Conservation (phyloP, 2,888 invertebrate genomes). For the Lomographa bimaculata region DNA sequence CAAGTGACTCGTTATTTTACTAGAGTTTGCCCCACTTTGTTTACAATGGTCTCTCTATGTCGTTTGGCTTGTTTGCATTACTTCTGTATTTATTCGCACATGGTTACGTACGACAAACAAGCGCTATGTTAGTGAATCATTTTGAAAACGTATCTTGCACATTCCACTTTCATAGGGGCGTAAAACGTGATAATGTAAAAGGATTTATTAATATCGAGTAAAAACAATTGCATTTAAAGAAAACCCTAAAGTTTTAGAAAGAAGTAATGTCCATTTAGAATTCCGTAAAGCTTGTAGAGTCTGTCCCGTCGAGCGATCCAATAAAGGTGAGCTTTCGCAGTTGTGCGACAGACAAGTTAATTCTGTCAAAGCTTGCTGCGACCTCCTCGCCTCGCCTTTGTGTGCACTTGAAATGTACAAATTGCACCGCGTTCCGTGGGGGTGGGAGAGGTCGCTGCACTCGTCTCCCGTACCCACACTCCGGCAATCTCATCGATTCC, state of each 20-base stretch:
- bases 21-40: constrained; percentile 60
- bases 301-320: constrained; percentile 50
- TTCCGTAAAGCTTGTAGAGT: constrained; percentile 34
- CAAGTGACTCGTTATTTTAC: constrained; percentile 62
- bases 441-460: constrained; percentile 75
- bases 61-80: constrained; percentile 39
- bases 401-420: constrained; percentile 83
- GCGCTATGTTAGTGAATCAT: no score
- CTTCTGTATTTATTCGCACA: constrained; percentile 27
- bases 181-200: no score
- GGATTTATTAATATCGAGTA: no score
- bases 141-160: no score
- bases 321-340: constrained; percentile 71
- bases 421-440: constrained; percentile 76
- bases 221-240: no score
- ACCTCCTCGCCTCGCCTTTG: constrained; percentile 80
- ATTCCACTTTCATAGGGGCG: no score
- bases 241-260: constrained; percentile 2
- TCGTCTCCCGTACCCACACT: constrained; percentile 63
- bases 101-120: no score
- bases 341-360: constrained; percentile 78
- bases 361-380: constrained; percentile 80
- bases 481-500: constrained; percentile 76
- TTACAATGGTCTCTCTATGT: constrained; percentile 48
- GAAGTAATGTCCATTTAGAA: constrained; percentile 44